Evolutionary conservation across 1,140 invertebrate species (phyloP).

Genomic region (Pseudomyrmex concolor): DNA sequence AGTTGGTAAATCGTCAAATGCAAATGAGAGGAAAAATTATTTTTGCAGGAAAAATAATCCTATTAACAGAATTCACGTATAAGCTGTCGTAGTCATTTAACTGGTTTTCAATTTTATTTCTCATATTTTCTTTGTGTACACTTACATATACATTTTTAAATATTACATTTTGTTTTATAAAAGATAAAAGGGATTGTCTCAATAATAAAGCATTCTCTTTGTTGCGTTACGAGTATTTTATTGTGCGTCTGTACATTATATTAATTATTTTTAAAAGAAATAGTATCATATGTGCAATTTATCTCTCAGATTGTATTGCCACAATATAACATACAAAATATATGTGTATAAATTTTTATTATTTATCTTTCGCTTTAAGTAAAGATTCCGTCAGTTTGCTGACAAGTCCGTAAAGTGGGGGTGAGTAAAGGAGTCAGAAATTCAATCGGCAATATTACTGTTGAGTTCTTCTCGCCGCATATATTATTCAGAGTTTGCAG

Average conservation of each 20-base stretch:
- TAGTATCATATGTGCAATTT: no score
- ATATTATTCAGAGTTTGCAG: slow-evolving; percentile 93
- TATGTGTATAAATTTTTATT: slow-evolving; percentile 8
- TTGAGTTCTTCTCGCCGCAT: slow-evolving; percentile 98
- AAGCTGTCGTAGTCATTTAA: not conserved
- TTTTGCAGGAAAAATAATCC: not conserved
- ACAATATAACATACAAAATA: not conserved
- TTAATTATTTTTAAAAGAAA: no score
- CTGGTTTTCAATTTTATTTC: not conserved
- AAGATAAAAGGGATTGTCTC: not conserved
- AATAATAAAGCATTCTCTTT: not conserved
- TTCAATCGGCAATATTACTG: slow-evolving; percentile 96
- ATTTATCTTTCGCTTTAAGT: not conserved
- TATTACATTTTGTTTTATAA: not conserved
- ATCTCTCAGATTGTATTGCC: not conserved
- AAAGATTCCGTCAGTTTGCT: not conserved
- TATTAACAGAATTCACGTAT: not conserved
- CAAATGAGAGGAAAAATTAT: not conserved
- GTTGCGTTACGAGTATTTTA: no score
- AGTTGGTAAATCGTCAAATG: slow-evolving; percentile 27
- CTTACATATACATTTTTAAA: not conserved
- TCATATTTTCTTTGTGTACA: not conserved
- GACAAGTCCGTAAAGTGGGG: not conserved
- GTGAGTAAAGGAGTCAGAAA: slow-evolving; percentile 86
- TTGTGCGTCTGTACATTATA: no score